Evolutionary conservation across 2,888 invertebrate species (phyloP), one percentile per base, ranked within the genome.

Genomic region (Amphipyra berbera): DNA sequence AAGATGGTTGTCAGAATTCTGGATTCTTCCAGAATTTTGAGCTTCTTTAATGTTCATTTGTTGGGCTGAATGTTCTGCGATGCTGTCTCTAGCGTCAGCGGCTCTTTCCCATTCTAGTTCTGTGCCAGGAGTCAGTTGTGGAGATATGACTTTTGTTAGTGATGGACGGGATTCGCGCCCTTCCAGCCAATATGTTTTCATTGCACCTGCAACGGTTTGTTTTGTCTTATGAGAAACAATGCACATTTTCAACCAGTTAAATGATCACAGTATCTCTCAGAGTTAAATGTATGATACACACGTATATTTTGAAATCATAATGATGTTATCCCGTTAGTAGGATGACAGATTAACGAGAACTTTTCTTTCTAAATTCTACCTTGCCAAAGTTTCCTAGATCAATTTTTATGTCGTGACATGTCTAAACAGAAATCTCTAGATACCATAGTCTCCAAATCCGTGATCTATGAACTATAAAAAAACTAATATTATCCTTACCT

Each of bases 131-230:
- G 85, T 87, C 0, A 93, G 87, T 76, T 95, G 95, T 2, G 90
- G 88, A 0, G 91, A 91, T 79, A 89, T 93, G 70, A 91, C 85
- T 75, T 94, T 95, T 56, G 88, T 90, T 6, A 95, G 87, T 41
- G 96, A 95, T 4, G 96, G 94, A 30, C 98, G 95, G 42, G 96
- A 95, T 78, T 97, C 97, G 54, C 97, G 95, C 40, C 96, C 96
- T 83, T 97, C 96, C 58, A 98, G 90, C 98, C 98, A 98, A 87
- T 97, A 98, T 0, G 98, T 98, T 90, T 98, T 98, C 98, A 98
- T 98, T 56, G 96, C 95, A 50, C 97, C 97, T 97, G 86, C 42
- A 82, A 77, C 54, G 7, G 55, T 70, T 58, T 15, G 21, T 54
- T 53, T 38, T 21, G 10, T 7, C 47, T 56, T 62, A 57, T 69